Conservation (phyloP, 2,797 vertebrate species). For the Sebastiscus tertius region DNA sequence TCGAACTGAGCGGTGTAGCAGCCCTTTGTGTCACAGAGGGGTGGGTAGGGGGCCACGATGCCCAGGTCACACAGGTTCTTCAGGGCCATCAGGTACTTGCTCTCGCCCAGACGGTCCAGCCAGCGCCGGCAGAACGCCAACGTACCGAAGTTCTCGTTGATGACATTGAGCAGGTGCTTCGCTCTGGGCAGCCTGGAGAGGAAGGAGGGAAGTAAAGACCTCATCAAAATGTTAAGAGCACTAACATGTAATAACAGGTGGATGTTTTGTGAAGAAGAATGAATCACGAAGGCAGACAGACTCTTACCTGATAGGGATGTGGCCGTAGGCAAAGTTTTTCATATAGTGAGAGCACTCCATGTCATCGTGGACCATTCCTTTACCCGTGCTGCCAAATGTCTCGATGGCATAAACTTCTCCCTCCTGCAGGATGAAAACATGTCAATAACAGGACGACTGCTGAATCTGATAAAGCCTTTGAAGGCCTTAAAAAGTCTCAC, state of each 20-base stretch:
- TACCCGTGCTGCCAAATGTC: conserved; percentile 98
- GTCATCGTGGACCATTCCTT: conserved; percentile 97
- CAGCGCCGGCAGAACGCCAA: conserved; percentile 98
- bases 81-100: conserved; percentile 98
- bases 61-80: conserved; percentile 99
- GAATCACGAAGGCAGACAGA: neutral
- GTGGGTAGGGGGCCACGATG: conserved; percentile 97
- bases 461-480: neutral
- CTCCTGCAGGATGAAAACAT: conserved; percentile 81
- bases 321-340: conserved; percentile 99
- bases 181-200: conserved; percentile 91
- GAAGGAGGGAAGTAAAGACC: neutral
- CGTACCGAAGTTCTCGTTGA: conserved; percentile 99
- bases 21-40: conserved; percentile 97
- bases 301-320: conserved; percentile 96
- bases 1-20: conserved; percentile 99
- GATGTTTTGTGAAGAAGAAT: neutral
- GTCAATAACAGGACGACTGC: neutral
- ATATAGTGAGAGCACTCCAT: conserved; percentile 99
- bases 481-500: neutral
- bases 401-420: conserved; percentile 99
- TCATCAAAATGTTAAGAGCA: neutral
- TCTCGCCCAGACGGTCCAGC: conserved; percentile 97
- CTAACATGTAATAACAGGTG: neutral
- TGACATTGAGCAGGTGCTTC: conserved; percentile 95